phyloP scores from a whole-genome alignment of 1,140 invertebrate genomes.

The Zaprionus lachaisei region DNA sequence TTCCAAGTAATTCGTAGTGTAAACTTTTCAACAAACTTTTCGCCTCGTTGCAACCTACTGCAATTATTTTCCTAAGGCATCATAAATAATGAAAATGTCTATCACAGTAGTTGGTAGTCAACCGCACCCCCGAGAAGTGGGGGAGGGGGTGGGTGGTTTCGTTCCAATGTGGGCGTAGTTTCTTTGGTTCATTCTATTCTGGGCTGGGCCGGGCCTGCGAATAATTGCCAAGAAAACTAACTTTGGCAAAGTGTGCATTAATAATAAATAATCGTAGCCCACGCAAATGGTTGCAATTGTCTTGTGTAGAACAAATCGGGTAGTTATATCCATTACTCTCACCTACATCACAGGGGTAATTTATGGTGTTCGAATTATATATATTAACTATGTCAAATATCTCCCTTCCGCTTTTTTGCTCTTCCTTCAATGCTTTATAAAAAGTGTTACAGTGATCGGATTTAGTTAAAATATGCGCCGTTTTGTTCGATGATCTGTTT shows the following conservation, averaged over 20 bases:
- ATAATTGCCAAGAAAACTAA: conserved; percentile 42
- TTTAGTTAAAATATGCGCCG: too few species aligned
- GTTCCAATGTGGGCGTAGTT: background rate
- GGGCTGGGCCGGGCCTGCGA: conserved; percentile 18
- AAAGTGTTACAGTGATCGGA: too few species aligned
- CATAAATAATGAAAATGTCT: conserved; percentile 29
- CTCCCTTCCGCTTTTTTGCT: too few species aligned
- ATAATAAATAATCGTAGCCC: conserved; percentile 43
- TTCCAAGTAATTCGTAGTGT: background rate
- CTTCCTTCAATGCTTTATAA: too few species aligned
- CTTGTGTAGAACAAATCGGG: background rate
- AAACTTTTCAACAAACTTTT: conserved; percentile 7
- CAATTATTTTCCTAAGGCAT: conserved; percentile 25
- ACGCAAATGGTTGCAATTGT: conserved; percentile 16
- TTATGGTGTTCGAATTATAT: background rate
- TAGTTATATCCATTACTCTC: background rate
- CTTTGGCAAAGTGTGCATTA: conserved; percentile 44
- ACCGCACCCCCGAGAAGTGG: background rate
- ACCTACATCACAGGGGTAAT: background rate
- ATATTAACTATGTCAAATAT: too few species aligned
- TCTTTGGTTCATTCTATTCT: conserved; percentile 23
- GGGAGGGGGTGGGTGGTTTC: background rate
- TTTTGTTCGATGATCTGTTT: too few species aligned
- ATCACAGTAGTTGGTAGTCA: conserved; percentile 9
- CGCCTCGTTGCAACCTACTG: background rate